phyloP scores from a whole-genome alignment of 1,140 invertebrate species.

The Eupristina koningsbergeri region DNA sequence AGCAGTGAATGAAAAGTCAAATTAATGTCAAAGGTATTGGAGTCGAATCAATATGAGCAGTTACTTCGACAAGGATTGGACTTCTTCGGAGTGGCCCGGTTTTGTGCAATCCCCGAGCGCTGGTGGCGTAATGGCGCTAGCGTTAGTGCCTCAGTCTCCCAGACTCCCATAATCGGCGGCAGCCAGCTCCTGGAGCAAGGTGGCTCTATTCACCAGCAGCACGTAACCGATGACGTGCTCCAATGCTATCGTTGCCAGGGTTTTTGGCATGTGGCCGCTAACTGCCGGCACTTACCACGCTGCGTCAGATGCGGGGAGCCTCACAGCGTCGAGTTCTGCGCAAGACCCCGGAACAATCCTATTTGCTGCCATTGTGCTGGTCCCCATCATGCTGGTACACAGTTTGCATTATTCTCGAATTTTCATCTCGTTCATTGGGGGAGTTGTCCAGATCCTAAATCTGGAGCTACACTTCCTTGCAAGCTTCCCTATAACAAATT shows the following conservation, averaged over 20 bases:
- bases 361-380: conserved; percentile 75
- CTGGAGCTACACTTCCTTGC: too few relatives aligned
- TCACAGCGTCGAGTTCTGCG: conserved; percentile 72
- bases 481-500: too few relatives aligned
- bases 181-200: conserved; percentile 17
- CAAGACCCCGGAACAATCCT: conserved; percentile 71
- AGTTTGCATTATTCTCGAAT: conserved; percentile 26
- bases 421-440: neutral
- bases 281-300: conserved; percentile 71
- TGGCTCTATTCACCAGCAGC: conserved; percentile 15
- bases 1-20: neutral
- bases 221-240: conserved; percentile 64
- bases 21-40: conserved; percentile 61
- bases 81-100: conserved; percentile 71
- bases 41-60: conserved; percentile 69
- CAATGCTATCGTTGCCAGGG: conserved; percentile 75
- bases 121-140: conserved; percentile 60
- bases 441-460: too few relatives aligned
- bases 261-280: conserved; percentile 75
- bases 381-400: conserved; percentile 73
- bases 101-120: conserved; percentile 69
- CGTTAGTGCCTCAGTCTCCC: neutral
- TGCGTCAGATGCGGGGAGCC: conserved; percentile 75
- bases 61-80: conserved; percentile 70
- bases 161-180: neutral